Percentiles rank a stretch among this genome's conserved stretches.
phyloP scores from a whole-genome alignment of 2,113 vertebrate species.

The Lampris incognitus region DNA sequence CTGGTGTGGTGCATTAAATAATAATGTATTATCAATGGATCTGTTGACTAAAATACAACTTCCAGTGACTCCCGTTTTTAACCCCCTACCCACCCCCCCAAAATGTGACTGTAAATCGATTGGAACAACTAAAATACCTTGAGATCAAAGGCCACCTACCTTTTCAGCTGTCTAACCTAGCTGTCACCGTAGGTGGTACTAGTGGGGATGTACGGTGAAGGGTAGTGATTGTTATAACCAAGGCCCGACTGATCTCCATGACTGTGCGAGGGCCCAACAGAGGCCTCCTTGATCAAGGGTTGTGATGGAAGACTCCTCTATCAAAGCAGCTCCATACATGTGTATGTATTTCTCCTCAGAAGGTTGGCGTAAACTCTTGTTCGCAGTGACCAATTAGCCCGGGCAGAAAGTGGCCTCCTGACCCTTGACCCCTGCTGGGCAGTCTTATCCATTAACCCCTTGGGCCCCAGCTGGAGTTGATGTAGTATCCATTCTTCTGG shows the following conservation, averaged over 20 bases:
- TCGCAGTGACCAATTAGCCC: slow-evolving; percentile 92
- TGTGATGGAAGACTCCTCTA: slow-evolving; percentile 70
- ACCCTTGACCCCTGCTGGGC: slow-evolving; percentile 94
- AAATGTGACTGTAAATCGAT: slow-evolving; percentile 20
- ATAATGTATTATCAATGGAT: background rate
- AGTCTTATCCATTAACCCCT: slow-evolving; percentile 89
- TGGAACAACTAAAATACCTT: slow-evolving; percentile 7
- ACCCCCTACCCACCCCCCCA: background rate
- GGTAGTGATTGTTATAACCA: slow-evolving; percentile 49
- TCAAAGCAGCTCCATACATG: slow-evolving; percentile 70
- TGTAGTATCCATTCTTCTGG: slow-evolving; percentile 91
- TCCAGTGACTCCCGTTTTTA: background rate
- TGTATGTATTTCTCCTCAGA: slow-evolving; percentile 71
- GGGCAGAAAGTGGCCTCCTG: slow-evolving; percentile 86
- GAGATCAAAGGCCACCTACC: slow-evolving; percentile 55
- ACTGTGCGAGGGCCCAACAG: slow-evolving; percentile 68
- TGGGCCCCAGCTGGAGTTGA: slow-evolving; percentile 91
- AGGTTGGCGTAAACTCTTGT: slow-evolving; percentile 71
- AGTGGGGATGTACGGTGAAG: slow-evolving; percentile 56
- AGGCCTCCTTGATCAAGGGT: slow-evolving; percentile 54
- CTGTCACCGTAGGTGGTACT: slow-evolving; percentile 68
- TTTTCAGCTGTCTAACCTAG: slow-evolving; percentile 31
- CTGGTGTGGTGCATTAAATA: too few species aligned
- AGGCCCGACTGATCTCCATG: slow-evolving; percentile 69
- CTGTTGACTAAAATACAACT: background rate